Base-by-base conservation (phyloP, 2,888 invertebrate species). In the Amblyjoppa fuscipennis region DNA sequence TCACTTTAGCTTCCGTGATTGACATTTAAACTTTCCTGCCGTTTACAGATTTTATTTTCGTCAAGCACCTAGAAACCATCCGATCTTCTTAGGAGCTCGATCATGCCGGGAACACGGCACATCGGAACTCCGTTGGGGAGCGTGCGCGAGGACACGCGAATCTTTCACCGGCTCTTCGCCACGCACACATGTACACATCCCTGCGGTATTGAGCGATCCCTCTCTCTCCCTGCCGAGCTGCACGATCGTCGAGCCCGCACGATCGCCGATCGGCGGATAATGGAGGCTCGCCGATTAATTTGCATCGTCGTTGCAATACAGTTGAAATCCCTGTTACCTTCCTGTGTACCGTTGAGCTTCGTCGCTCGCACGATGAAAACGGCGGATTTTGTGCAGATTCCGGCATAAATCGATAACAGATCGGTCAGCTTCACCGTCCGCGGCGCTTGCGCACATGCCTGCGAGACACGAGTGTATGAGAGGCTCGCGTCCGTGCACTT, bases 281-380 rank as follows among this genome's bases (percentile, higher is more conserved):
- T 90, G 84, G 81, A 75, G 78, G 84, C 89, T 85, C 88, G 84
- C 80, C 90, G 91, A 92, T 92, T 92, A 92, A 92, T 92, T 92
- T 89, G 89, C 91, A 89, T 90, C 89, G 88, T 85, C 87, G 68
- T 77, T 85, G 82, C 70, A 84, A 79, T 87, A 86, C 84, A 84
- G 84, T 88, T 79, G 88, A 85, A 89, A 89, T 88, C 85, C 88
- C 84, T 88, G 87, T 89, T 88, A 89, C 89, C 84, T 61, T 51
- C 20, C 0, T 20, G 53, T 38, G 28, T 59, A 56, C 16, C 7
- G 38, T 71, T 38, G 13, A 49, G 25, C 28, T 34, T 34, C n/a
- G 28, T 41, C 38, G 28, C 7, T 16, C 64, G n/a, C 51, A 73
- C 71, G 59, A 20, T 85, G 69, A 78, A 85, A 51, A 64, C 73